Conservation (phyloP, 35 echinoderm and acorn worm genomes). For the Apostichopus japonicus region DNA sequence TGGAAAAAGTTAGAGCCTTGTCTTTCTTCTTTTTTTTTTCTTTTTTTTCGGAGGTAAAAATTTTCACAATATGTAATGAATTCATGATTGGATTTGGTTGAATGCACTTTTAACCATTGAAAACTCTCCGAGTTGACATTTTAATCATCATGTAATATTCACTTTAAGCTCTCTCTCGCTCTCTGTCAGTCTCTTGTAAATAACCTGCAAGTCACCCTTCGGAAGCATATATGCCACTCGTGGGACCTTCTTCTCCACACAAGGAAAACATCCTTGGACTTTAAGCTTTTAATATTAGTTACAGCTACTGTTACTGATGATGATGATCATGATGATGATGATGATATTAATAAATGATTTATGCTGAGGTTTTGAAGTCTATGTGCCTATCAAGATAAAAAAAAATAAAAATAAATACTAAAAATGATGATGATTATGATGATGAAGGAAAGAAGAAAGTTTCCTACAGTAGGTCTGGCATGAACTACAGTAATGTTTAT, state of each 20-base stretch:
- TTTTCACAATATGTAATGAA: constrained; percentile 39
- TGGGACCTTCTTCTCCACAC: neutral
- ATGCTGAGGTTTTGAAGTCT: no score
- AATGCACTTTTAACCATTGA: constrained; percentile 6
- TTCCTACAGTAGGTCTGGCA: no score
- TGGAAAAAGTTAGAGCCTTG: neutral
- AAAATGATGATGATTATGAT: no score
- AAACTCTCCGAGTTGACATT: neutral
- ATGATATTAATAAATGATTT: no score
- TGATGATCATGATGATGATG: no score
- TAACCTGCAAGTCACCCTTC: neutral
- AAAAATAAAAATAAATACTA: no score
- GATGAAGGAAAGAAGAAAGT: no score
- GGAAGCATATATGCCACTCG: neutral
- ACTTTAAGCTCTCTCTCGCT: neutral
- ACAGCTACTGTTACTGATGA: no score
- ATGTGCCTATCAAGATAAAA: no score
- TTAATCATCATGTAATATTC: constrained; percentile 16
- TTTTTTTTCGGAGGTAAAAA: neutral
- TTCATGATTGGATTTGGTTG: constrained; percentile 28
- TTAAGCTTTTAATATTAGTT: no score
- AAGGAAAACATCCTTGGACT: no score
- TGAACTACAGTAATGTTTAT: no score
- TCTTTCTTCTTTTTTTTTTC: neutral
- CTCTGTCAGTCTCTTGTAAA: neutral